Evolutionary conservation across 2,113 vertebrate species (phyloP), one percentile per base, ranked within the genome.

Genomic region (Dromaius novaehollandiae): DNA sequence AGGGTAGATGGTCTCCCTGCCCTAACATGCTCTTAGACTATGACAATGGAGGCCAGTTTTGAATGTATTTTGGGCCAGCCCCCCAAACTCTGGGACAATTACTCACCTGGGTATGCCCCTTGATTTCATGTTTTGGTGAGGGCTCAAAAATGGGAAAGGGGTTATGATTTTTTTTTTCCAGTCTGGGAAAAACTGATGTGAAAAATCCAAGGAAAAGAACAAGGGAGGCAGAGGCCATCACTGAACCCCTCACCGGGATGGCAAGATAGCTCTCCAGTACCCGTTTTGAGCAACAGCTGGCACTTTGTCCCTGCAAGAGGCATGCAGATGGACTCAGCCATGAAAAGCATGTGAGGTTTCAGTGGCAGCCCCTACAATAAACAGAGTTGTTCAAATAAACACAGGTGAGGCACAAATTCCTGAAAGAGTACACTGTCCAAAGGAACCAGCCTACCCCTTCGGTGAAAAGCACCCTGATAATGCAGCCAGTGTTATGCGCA

Each of bases 341-440:
- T 1, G 5, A 63, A 66, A 77, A 30, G 1, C 0, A 0, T n/a
- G 13, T 68, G 58, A 84, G 46, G 24, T 75, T 82, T 81, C 74
- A 82, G 24, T 42, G 28, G 14, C 42, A 89, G 36, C 2, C 26
- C 18, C 65, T 58, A 25, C 24, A 78, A 38, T 7, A 46, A 60
- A 30, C 16, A 92, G 46, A 95, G 21, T 20, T 69, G 38, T 34
- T 87, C 56, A 91, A 19, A 69, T 65, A 25, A 51, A 30, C 26
- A 44, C 14, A 71, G 36, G 26, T 64, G 16, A 44, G 13, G 9
- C n/a, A 79, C n/a, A 63, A 81, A 64, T 68, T 55, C 28, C 63
- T 76, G 42, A 44, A 63, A 44, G 13, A 14, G 3, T 34, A 4
- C 21, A 18, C 18, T 46, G 42, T 60, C 74, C 69, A 68, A 51